Percentiles rank a stretch among this genome's conserved stretches.
Conservation (phyloP, 2,113 vertebrate species). For the Callipepla squamata region DNA sequence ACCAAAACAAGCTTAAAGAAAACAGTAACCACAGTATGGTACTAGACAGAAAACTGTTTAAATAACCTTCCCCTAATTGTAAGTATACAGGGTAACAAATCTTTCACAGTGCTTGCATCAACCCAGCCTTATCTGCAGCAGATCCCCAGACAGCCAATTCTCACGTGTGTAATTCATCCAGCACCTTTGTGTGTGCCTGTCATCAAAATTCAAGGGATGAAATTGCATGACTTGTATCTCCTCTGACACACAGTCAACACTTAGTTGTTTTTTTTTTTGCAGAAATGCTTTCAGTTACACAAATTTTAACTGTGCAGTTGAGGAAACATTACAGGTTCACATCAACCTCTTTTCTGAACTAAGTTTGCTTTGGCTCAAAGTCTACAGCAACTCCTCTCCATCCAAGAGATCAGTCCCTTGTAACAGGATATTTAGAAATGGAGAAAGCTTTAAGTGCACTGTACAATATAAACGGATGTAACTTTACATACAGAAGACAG, state of each 20-base stretch:
- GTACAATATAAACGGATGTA: not conserved
- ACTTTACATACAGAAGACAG: not conserved
- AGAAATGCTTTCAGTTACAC: not conserved
- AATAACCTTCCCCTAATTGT: not conserved
- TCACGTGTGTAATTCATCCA: not conserved
- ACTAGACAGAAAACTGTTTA: not conserved
- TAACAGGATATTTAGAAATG: not conserved
- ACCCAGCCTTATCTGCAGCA: not conserved
- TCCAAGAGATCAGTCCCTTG: not conserved
- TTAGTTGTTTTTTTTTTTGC: not conserved
- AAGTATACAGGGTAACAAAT: not conserved
- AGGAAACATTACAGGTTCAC: not conserved
- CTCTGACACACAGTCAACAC: not conserved
- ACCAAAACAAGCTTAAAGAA: not conserved
- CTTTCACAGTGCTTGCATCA: not conserved
- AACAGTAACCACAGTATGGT: not conserved
- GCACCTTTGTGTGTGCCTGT: not conserved
- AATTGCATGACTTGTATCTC: slow-evolving; percentile 9
- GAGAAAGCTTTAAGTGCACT: not conserved
- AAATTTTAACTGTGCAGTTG: not conserved
- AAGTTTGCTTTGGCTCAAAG: not conserved
- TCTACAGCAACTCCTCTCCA: not conserved
- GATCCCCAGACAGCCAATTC: not conserved
- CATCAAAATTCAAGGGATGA: not conserved
- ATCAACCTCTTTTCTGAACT: not conserved